These are phyloP conservation scores for Alviniconcha marisindica DNA, from an alignment of 1,140 invertebrate genomes.

Conservation along the genomic window DNA sequence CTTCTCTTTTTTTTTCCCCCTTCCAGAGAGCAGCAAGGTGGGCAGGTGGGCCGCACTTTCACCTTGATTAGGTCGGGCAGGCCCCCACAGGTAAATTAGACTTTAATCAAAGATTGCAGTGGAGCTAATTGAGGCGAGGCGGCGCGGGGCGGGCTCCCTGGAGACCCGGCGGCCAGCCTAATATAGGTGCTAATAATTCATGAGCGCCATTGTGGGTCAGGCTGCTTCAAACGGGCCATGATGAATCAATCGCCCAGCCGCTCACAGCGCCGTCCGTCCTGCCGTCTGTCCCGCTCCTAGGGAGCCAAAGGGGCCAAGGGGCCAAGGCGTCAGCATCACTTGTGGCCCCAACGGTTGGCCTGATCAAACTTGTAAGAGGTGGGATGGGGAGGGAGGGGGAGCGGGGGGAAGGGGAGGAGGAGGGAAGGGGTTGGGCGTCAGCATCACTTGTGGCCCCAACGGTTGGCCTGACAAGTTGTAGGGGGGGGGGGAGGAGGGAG, in stretches of 20 bases:
- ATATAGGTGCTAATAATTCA: conserved; percentile 32
- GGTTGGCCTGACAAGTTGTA: too few species aligned
- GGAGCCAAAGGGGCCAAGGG: too few species aligned
- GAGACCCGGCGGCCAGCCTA: not conserved
- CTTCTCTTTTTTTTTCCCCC: not conserved
- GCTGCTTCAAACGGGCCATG: not conserved
- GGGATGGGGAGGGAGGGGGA: too few species aligned
- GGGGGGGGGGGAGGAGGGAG: too few species aligned
- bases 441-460: too few species aligned
- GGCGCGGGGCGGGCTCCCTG: not conserved
- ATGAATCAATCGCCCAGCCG: not conserved
- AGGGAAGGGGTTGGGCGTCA: too few species aligned
- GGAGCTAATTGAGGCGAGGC: conserved; percentile 16
- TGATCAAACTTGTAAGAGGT: too few species aligned
- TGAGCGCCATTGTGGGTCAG: not conserved
- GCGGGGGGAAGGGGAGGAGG: too few species aligned
- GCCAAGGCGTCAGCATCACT: too few species aligned
- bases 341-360: too few species aligned
- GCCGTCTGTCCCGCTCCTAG: too few species aligned
- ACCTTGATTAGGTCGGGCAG: conserved; percentile 19
- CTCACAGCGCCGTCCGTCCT: too few species aligned
- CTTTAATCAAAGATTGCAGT: conserved; percentile 37
- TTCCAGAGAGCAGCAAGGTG: not conserved
- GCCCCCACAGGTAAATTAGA: conserved; percentile 34
- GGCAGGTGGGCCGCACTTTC: conserved; percentile 22